Conservation (phyloP, 2,113 vertebrate genomes). For the Clarias batrachus region DNA sequence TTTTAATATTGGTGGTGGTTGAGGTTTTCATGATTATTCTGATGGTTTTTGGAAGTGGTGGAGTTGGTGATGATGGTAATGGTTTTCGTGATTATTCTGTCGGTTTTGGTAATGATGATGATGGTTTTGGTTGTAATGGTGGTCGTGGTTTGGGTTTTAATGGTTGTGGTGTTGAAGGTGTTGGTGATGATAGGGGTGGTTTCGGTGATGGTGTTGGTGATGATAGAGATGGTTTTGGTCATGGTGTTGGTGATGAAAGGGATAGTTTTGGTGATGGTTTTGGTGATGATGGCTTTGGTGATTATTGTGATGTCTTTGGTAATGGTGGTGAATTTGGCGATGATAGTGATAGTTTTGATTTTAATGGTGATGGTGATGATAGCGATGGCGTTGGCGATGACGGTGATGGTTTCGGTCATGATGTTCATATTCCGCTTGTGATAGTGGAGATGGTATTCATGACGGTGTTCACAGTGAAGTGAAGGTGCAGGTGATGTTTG, state of each 20-base stretch:
- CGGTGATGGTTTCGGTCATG: background rate
- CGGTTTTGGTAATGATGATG: no score
- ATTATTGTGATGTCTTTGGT: background rate
- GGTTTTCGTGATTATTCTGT: no score
- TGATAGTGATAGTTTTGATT: background rate
- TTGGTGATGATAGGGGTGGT: no score
- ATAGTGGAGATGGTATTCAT: slow-evolving; percentile 36
- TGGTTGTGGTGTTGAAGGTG: slow-evolving; percentile 28
- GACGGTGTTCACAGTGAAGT: no score
- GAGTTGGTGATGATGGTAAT: no score
- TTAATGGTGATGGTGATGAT: background rate
- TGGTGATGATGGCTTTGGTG: background rate
- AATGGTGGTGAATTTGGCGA: no score
- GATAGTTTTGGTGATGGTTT: background rate
- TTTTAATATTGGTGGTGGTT: no score
- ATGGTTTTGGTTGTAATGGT: no score
- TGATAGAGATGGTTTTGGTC: background rate
- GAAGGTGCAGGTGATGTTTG: background rate
- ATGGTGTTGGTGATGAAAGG: background rate
- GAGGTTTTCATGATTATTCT: no score
- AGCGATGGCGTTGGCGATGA: background rate
- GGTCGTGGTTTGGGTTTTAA: no score
- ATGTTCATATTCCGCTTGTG: no score
- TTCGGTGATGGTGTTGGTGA: slow-evolving; percentile 27
- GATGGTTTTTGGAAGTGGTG: no score